Evolutionary conservation across 1,140 invertebrate species (phyloP).

Genomic region (Lepeophtheirus salmonis): DNA sequence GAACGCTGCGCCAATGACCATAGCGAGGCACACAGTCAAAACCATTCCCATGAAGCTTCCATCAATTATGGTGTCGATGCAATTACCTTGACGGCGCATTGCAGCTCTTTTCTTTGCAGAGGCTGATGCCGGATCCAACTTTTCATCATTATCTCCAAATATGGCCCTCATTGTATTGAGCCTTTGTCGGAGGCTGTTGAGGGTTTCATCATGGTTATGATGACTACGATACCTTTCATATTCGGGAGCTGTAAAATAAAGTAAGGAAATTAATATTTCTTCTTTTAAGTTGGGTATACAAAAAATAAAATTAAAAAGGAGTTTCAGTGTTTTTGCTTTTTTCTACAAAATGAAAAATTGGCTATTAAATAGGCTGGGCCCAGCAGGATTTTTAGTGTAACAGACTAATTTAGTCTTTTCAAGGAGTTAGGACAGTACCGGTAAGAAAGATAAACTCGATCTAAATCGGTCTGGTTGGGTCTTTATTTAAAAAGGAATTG

Average conservation of each 20-base stretch:
- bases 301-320: no score
- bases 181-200: not conserved
- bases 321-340: no score
- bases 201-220: slow-evolving; percentile 4
- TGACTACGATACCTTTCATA: not conserved
- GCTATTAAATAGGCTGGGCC: no score
- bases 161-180: slow-evolving; percentile 7
- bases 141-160: slow-evolving; percentile 9
- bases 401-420: no score
- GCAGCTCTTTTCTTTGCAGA: not conserved
- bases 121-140: not conserved
- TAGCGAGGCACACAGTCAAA: slow-evolving; percentile 47
- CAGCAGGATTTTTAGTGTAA: no score
- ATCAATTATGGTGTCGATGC: slow-evolving; percentile 17
- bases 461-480: no score
- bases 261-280: no score
- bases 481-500: no score
- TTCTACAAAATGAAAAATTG: no score
- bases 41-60: slow-evolving; percentile 43
- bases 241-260: not conserved
- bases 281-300: no score
- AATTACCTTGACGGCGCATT: not conserved
- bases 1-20: slow-evolving; percentile 54
- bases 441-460: no score
- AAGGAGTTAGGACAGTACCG: no score